Percentiles rank a stretch among this genome's conserved stretches.
Evolutionary conservation across 2,113 vertebrate species (phyloP).

Genomic region (Pantherophis guttatus): DNA sequence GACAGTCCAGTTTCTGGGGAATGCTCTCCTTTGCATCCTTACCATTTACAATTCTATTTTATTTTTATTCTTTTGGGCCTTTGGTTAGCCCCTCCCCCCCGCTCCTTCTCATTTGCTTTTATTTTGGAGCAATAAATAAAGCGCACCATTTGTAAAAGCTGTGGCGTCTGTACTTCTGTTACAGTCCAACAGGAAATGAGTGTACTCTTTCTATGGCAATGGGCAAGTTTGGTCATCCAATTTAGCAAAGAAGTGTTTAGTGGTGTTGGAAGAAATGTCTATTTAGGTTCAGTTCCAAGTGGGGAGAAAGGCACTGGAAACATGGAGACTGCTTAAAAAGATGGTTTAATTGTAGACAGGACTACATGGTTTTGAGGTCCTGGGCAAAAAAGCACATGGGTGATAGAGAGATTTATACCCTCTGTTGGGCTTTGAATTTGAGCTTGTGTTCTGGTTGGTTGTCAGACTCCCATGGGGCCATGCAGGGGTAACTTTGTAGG

Average conservation of each 20-base stretch:
- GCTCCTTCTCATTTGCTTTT: constrained; percentile 13
- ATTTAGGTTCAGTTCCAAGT: too few relatives aligned
- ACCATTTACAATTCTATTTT: background rate
- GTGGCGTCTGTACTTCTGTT: background rate
- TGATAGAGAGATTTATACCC: too few relatives aligned
- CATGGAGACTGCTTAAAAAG: too few relatives aligned
- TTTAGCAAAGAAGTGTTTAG: background rate
- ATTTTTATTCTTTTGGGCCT: background rate
- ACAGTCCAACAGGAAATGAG: background rate
- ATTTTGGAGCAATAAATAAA: constrained; percentile 45
- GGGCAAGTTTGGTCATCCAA: background rate
- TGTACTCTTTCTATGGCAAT: background rate
- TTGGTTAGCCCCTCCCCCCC: background rate
- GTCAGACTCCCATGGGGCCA: too few relatives aligned
- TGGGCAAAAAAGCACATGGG: too few relatives aligned
- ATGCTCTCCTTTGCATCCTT: background rate
- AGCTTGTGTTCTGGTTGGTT: too few relatives aligned
- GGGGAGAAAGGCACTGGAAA: too few relatives aligned
- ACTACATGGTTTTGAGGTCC: too few relatives aligned
- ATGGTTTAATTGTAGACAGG: too few relatives aligned
- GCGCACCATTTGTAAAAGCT: constrained; percentile 35
- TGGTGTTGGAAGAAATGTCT: too few relatives aligned
- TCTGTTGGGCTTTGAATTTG: too few relatives aligned
- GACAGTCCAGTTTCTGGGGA: background rate
- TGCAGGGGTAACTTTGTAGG: too few relatives aligned